These are phyloP conservation scores for Hypena proboscidalis DNA, from an alignment of 2,888 invertebrate species.

Conservation along the genomic window DNA sequence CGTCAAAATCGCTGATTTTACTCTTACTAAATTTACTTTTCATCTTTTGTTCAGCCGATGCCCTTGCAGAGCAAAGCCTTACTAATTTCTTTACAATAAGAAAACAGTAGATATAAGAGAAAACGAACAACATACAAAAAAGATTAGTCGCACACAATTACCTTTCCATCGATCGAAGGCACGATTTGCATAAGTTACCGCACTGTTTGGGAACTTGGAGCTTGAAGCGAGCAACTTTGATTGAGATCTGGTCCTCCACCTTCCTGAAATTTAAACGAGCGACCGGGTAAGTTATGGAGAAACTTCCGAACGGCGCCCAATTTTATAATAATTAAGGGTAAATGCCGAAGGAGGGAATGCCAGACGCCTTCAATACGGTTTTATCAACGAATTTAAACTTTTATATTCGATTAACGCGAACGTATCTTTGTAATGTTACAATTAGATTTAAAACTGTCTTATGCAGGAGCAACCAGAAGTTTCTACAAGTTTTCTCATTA, in stretches of 20 bases:
- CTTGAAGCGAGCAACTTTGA: slow-evolving; percentile 69
- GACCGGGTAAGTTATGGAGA: slow-evolving; percentile 65
- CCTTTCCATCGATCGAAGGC: slow-evolving; percentile 12
- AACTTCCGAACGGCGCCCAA: slow-evolving; percentile 63
- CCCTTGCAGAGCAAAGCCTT: no score
- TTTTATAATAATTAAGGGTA: slow-evolving; percentile 69
- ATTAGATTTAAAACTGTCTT: no score
- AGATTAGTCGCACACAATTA: slow-evolving; percentile 41
- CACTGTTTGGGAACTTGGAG: slow-evolving; percentile 63
- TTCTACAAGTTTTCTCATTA: no score
- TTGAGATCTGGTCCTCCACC: slow-evolving; percentile 69
- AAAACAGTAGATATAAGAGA: no score
- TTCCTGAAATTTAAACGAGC: slow-evolving; percentile 72
- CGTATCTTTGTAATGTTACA: slow-evolving; percentile 31
- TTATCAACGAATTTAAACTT: slow-evolving; percentile 51
- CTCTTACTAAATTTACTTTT: no score
- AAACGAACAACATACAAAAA: no score
- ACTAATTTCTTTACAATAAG: no score
- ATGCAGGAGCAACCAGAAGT: no score
- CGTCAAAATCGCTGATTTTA: no score
- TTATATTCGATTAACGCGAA: slow-evolving; percentile 43
- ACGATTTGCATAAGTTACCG: slow-evolving; percentile 57
- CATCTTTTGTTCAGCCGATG: no score
- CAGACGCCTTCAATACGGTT: slow-evolving; percentile 44
- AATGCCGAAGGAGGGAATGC: slow-evolving; percentile 45